Conservation (phyloP, 2,888 invertebrate species). For the Xestobium rufovillosum region DNA sequence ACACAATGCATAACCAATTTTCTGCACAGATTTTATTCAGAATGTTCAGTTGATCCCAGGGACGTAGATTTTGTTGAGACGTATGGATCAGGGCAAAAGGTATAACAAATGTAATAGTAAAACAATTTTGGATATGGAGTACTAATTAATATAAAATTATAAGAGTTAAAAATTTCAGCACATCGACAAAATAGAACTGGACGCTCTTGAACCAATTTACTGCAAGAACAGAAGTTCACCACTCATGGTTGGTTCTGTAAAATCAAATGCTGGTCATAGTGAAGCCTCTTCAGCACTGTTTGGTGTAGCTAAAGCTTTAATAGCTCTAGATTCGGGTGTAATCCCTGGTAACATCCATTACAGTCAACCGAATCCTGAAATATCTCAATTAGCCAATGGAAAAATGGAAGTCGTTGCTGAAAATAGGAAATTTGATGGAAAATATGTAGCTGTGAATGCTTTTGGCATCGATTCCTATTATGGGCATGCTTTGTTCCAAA, state of each 20-base stretch:
- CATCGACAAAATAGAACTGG: slow-evolving; percentile 75
- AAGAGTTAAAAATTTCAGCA: too few species aligned
- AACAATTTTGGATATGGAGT: too few species aligned
- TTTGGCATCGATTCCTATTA: slow-evolving; percentile 98
- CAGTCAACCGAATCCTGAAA: slow-evolving; percentile 78
- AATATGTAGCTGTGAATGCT: slow-evolving; percentile 85
- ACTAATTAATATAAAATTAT: too few species aligned
- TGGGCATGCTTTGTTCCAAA: slow-evolving; percentile 79
- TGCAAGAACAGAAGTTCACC: slow-evolving; percentile 72
- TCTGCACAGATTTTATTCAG: slow-evolving; percentile 50
- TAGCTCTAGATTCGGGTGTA: slow-evolving; percentile 83
- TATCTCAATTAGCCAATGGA: slow-evolving; percentile 80
- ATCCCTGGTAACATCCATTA: slow-evolving; percentile 91
- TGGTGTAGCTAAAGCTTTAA: slow-evolving; percentile 79
- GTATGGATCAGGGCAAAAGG: slow-evolving; percentile 39
- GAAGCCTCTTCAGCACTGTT: slow-evolving; percentile 87
- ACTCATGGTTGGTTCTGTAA: slow-evolving; percentile 87
- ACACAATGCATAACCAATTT: slow-evolving; percentile 42
- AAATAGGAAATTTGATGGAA: slow-evolving; percentile 76
- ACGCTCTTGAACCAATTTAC: slow-evolving; percentile 83
- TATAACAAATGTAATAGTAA: too few species aligned
- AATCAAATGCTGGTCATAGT: slow-evolving; percentile 96
- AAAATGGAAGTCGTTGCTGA: slow-evolving; percentile 67
- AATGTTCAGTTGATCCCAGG: slow-evolving; percentile 40
- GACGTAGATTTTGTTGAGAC: slow-evolving; percentile 40